phyloP scores from a whole-genome alignment of 2,113 vertebrate species.

The Rhodinocichla rosea region DNA sequence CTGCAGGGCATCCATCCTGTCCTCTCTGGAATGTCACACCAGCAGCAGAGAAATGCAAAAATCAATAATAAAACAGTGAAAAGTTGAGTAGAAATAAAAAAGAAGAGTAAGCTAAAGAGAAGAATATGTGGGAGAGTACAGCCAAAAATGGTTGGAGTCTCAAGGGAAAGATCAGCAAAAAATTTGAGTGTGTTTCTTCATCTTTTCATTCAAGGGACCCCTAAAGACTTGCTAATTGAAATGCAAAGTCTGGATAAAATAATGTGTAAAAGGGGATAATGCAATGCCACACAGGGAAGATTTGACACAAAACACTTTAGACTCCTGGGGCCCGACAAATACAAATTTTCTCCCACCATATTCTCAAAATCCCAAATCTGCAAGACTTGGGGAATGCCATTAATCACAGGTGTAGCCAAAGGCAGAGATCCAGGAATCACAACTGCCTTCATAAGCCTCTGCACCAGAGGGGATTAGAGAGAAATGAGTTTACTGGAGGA shows the following conservation, averaged over 20 bases:
- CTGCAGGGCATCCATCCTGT: background rate
- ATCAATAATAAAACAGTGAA: background rate
- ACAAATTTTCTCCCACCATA: background rate
- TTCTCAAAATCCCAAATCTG: background rate
- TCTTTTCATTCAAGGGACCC: background rate
- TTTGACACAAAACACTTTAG: background rate
- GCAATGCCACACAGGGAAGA: background rate
- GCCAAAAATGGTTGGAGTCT: background rate
- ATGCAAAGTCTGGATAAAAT: background rate
- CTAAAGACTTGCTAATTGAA: background rate
- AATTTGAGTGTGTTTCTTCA: background rate
- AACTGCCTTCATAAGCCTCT: background rate
- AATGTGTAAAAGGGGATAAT: background rate
- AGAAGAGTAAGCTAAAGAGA: background rate
- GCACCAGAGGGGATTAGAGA: background rate
- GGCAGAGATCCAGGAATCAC: background rate
- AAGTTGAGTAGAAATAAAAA: background rate
- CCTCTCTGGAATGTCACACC: background rate
- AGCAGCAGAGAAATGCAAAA: background rate
- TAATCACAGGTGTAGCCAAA: slow-evolving; percentile 3
- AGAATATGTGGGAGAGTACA: background rate
- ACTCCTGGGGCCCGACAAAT: background rate
- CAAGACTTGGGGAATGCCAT: background rate
- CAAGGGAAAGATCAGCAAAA: background rate
- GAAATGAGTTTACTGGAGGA: background rate